Evolutionary conservation across 2,797 vertebrate species (phyloP).

Genomic region (Garrulus glandarius): DNA sequence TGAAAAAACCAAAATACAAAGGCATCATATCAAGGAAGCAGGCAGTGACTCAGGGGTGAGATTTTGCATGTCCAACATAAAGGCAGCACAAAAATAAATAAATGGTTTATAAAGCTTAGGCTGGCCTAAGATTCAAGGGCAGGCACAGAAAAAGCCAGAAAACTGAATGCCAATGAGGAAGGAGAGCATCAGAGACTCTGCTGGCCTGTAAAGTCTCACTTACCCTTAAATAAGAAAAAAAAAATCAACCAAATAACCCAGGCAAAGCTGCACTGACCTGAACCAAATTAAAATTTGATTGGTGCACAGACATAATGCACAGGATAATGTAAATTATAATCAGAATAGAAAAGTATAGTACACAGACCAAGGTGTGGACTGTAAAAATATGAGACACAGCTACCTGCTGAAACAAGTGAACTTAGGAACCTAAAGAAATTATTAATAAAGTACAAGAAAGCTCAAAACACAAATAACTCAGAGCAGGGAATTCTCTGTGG

Average conservation of each 20-base stretch:
- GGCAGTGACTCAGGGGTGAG: constrained; percentile 21
- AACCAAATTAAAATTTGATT: background rate
- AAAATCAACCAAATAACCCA: background rate
- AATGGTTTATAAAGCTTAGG: constrained; percentile 26
- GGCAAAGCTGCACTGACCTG: background rate
- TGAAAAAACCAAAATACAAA: constrained; percentile 35
- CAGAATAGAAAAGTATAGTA: background rate
- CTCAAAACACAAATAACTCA: background rate
- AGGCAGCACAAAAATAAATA: constrained; percentile 50
- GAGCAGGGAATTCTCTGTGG: background rate
- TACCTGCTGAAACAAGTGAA: background rate
- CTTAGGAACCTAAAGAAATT: background rate
- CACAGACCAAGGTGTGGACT: background rate
- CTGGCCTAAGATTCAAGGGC: constrained; percentile 29
- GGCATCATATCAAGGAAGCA: constrained; percentile 32
- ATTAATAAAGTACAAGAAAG: constrained; percentile 13
- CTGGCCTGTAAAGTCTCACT: background rate
- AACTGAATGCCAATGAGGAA: constrained; percentile 7
- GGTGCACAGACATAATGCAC: background rate
- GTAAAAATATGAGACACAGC: background rate
- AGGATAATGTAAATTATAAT: background rate
- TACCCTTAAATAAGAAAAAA: background rate
- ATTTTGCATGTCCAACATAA: constrained; percentile 41
- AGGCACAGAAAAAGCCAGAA: constrained; percentile 21
- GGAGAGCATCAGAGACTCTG: background rate